Base-by-base conservation (phyloP, 2,113 vertebrate species). In the Numida meleagris region DNA sequence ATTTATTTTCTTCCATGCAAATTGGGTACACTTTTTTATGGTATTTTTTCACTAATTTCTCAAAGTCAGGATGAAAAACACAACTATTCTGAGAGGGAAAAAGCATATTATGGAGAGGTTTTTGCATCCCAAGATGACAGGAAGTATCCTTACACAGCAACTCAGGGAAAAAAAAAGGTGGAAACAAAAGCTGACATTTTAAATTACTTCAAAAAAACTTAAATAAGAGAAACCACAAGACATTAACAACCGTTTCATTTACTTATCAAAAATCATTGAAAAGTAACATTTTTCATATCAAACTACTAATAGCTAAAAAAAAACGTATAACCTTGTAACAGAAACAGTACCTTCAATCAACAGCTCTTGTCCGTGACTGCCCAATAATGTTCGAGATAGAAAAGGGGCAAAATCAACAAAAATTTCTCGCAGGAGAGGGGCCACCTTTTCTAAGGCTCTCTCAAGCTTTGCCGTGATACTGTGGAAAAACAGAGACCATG, bases 371-470 rank as follows among this genome's bases (percentile, higher is more conserved):
- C 99, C 99, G 45, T 99, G 99, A 97, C 99, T 99, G 86, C 99
- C 99, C 97, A 99, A 97, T 91, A 99, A 96, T 11, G 99, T 99
- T 74, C 99, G 98, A 19, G 99, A 99, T 31, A 99, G 97, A 95
- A 99, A 99, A 80, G 99, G 99, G 19, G 99, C 99, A 98, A 99
- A 99, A 97, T 99, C 99, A 96, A 99, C 99, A 97, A 99, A 99
- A 96, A 99, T 99, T 98, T 99, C 99, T 93, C 99, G 97, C 93
- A 99, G 98, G 87, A 99, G 98, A 78, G 99, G 99, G 7, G 99
- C 99, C 90, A 99, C 99, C 96, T 99, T 99, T 97, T 99, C 99
- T 96, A 99, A 97, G 61, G 99, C 99, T 96, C 99, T 97, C 97
- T 99, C 99, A 96, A 99, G 98, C 97, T 99, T 99, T 94, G 99